Evolutionary conservation across 2,797 vertebrate genomes (phyloP).

Genomic region (Serranus cabrilla): DNA sequence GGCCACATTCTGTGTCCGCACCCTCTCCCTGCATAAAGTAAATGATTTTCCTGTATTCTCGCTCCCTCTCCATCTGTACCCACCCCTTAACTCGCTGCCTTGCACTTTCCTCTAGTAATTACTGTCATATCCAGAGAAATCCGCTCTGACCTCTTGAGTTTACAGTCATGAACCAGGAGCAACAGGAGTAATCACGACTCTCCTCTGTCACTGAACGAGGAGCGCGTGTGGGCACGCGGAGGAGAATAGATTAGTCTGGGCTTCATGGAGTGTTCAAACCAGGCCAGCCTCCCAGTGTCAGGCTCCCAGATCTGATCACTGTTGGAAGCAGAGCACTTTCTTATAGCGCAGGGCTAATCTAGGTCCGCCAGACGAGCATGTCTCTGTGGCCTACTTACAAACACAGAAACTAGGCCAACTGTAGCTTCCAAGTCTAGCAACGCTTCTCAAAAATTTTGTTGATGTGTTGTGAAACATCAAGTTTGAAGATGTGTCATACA

Average conservation of each 20-base stretch:
- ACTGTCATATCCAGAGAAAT: conserved; percentile 22
- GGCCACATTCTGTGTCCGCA: conserved; percentile 96
- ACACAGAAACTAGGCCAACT: conserved; percentile 78
- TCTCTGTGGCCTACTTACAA: conserved; percentile 79
- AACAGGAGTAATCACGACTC: conserved; percentile 28
- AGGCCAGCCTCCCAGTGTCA: conserved; percentile 65
- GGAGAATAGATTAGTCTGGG: conserved; percentile 61
- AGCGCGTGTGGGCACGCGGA: conserved; percentile 21
- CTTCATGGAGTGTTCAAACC: conserved; percentile 60
- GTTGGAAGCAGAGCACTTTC: conserved; percentile 72
- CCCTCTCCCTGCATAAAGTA: conserved; percentile 97
- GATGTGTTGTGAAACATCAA: conserved; percentile 56
- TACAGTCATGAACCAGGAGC: conserved; percentile 29
- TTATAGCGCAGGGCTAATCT: conserved; percentile 67
- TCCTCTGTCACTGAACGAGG: conserved; percentile 16
- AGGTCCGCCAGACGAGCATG: conserved; percentile 58
- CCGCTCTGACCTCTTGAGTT: conserved; percentile 39
- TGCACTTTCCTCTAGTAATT: conserved; percentile 33
- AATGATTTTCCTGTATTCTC: conserved; percentile 15
- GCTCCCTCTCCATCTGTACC: conserved; percentile 16
- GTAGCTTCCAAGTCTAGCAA: conserved; percentile 57
- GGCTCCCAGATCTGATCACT: conserved; percentile 71
- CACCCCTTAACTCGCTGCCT: conserved; percentile 23
- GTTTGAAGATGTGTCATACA: conserved; percentile 24
- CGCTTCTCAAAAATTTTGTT: conserved; percentile 45